Conservation (phyloP, 2,888 invertebrate genomes). For the Seira ritae region DNA sequence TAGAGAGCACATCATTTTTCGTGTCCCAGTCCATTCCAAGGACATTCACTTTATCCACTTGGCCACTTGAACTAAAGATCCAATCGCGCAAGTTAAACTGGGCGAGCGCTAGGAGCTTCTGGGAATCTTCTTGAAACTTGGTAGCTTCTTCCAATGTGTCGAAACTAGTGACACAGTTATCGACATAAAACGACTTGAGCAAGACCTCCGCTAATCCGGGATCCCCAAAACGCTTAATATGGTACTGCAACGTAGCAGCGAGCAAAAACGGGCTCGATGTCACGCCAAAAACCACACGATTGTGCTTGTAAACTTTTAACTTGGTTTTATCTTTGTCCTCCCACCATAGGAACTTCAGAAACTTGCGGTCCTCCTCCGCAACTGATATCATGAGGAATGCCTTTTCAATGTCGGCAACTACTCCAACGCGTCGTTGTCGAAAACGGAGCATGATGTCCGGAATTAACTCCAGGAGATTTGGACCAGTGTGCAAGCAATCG, state of each 20-base stretch:
- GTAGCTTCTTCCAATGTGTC: neutral
- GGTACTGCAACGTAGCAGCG: constrained; percentile 70
- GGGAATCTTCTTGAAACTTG: neutral
- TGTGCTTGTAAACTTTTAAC: constrained; percentile 62
- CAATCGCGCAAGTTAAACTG: neutral
- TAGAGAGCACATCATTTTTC: neutral
- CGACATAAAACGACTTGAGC: neutral
- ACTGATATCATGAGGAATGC: constrained; percentile 74
- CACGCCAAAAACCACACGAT: constrained; percentile 72
- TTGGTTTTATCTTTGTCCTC: neutral
- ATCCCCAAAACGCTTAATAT: constrained; percentile 46
- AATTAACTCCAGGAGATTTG: constrained; percentile 61
- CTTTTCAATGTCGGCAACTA: constrained; percentile 73
- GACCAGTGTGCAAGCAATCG: constrained; percentile 67
- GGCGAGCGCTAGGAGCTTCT: neutral
- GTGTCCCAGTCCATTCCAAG: constrained; percentile 24
- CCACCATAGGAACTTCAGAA: constrained; percentile 73
- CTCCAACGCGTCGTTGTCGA: constrained; percentile 55
- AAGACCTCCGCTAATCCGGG: neutral
- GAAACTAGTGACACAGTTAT: neutral
- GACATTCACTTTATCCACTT: neutral
- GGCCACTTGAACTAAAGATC: neutral
- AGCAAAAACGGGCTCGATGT: constrained; percentile 63
- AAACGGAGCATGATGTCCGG: constrained; percentile 51
- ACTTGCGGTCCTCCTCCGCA: constrained; percentile 70